Conservation (phyloP, 2,113 vertebrate genomes). For the Cyprinodon brontotheroides region DNA sequence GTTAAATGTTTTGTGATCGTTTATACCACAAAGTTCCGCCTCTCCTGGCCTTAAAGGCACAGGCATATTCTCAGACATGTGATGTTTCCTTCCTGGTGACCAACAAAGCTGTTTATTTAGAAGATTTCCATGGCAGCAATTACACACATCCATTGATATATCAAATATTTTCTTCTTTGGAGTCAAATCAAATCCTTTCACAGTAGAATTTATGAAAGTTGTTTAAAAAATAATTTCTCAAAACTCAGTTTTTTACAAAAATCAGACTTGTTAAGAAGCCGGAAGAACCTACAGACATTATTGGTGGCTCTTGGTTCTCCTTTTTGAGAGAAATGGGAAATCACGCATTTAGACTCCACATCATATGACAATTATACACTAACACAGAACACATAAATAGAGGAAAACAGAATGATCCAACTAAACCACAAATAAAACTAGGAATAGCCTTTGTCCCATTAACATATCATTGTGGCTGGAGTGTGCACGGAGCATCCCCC, state of each 20-base stretch:
- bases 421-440: neutral
- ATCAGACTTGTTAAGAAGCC: too few species aligned
- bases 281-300: neutral
- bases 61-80: conserved; percentile 65
- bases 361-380: conserved; percentile 17
- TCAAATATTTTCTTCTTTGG: neutral
- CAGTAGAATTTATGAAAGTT: neutral
- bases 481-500: neutral
- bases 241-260: neutral
- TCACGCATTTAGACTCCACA: neutral
- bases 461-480: neutral
- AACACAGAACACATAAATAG: neutral
- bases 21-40: conserved; percentile 10
- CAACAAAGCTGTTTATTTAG: conserved; percentile 70
- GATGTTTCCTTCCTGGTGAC: conserved; percentile 48
- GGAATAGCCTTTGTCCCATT: neutral
- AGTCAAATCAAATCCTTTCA: neutral
- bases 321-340: conserved; percentile 56
- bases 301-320: conserved; percentile 14
- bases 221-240: neutral
- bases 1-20: neutral
- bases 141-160: conserved; percentile 12
- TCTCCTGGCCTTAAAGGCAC: conserved; percentile 7
- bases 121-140: conserved; percentile 36
- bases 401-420: conserved; percentile 13